phyloP scores from a whole-genome alignment of 2,888 invertebrate genomes.

The Apotomis betuletana region DNA sequence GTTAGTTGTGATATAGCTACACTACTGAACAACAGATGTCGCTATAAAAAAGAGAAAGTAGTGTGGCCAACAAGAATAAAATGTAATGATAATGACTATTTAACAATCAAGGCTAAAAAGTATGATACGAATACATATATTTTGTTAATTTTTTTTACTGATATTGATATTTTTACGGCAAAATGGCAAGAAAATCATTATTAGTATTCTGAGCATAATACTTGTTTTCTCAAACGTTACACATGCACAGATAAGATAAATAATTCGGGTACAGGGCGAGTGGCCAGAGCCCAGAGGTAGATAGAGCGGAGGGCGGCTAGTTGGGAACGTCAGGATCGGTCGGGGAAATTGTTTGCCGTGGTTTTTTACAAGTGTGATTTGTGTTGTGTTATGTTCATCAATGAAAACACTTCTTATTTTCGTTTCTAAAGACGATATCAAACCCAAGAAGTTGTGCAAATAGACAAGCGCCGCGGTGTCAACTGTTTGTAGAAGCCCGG shows the following conservation, averaged over 20 bases:
- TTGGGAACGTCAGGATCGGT: slow-evolving; percentile 46
- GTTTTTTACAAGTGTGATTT: slow-evolving; percentile 48
- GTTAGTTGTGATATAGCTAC: neutral
- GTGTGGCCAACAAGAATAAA: neutral
- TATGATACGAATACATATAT: too few species aligned
- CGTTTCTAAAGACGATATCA: slow-evolving; percentile 47
- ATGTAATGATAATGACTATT: too few species aligned
- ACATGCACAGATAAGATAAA: neutral
- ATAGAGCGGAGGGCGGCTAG: slow-evolving; percentile 39
- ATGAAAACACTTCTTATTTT: slow-evolving; percentile 52
- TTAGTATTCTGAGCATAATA: neutral
- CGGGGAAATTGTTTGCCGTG: slow-evolving; percentile 43
- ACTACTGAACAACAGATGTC: slow-evolving; percentile 45
- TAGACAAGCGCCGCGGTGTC: slow-evolving; percentile 10
- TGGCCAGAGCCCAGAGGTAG: neutral
- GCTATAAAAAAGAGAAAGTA: neutral
- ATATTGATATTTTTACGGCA: too few species aligned
- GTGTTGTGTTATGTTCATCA: slow-evolving; percentile 69
- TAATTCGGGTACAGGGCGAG: slow-evolving; percentile 7
- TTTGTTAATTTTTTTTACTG: too few species aligned
- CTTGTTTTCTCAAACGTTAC: neutral
- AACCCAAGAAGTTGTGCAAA: slow-evolving; percentile 47
- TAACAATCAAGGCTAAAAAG: too few species aligned
- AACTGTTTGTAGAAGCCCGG: slow-evolving; percentile 15
- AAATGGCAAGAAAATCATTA: neutral